Percentiles rank a stretch among this genome's conserved stretches.
Conservation (phyloP, 2,888 invertebrate species). For the Aphidius colemani region DNA sequence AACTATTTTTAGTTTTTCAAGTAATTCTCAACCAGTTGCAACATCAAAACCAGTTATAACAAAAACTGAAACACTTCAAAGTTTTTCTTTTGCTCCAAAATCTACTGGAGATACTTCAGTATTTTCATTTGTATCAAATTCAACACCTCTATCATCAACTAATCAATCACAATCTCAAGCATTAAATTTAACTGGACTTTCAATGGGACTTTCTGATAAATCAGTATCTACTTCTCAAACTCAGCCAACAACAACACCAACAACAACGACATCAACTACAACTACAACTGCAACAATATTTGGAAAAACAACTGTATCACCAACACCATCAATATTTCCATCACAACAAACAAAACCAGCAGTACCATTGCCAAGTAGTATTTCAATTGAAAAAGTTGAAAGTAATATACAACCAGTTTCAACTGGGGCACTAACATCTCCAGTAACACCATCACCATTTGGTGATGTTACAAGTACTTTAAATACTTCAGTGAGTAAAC, state of each 20-base stretch:
- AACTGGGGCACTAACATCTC: slow-evolving; percentile 30
- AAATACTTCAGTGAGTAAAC: neutral
- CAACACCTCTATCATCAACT: slow-evolving; percentile 32
- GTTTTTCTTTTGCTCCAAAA: slow-evolving; percentile 43
- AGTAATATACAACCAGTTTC: neutral
- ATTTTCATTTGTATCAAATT: neutral
- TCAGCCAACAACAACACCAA: neutral
- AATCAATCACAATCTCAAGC: slow-evolving; percentile 31
- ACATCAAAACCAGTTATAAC: slow-evolving; percentile 24
- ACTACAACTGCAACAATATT: slow-evolving; percentile 25
- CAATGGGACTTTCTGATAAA: slow-evolving; percentile 30
- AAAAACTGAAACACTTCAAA: slow-evolving; percentile 30
- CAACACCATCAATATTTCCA: slow-evolving; percentile 12
- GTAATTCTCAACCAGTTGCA: slow-evolving; percentile 28
- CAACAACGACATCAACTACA: slow-evolving; percentile 14
- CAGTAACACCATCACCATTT: slow-evolving; percentile 30
- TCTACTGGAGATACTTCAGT: slow-evolving; percentile 19
- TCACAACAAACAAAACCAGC: slow-evolving; percentile 17
- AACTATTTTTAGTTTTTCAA: slow-evolving; percentile 21
- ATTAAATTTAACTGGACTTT: slow-evolving; percentile 36
- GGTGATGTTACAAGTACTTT: slow-evolving; percentile 19
- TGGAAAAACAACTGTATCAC: slow-evolving; percentile 20
- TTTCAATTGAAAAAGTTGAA: slow-evolving; percentile 16
- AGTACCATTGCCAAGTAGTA: slow-evolving; percentile 17
- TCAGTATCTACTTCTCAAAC: neutral